A percentile compares a stretch with the other conserved stretches of the same genome.
phyloP scores from a whole-genome alignment of 2,888 invertebrate species.

The Cecidostiba fungosa region DNA sequence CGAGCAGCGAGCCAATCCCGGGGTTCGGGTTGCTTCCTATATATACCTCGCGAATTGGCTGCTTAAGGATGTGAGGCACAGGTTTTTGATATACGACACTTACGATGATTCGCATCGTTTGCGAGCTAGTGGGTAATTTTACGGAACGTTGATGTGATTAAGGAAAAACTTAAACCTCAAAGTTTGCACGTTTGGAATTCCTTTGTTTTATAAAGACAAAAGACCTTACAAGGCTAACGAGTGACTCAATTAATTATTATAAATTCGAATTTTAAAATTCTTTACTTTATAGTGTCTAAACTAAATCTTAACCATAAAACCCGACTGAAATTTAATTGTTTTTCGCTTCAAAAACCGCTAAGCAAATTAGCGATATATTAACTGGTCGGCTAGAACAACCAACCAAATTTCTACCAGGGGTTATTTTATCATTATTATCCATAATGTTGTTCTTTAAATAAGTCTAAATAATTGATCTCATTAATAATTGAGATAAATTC shows the following conservation, averaged over 20 bases:
- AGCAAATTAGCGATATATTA: too few relatives aligned
- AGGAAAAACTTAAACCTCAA: not conserved
- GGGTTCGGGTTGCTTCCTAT: not conserved
- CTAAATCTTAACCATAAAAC: too few relatives aligned
- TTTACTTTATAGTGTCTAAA: too few relatives aligned
- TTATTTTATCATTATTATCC: not conserved
- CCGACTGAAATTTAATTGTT: too few relatives aligned
- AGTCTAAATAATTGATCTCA: not conserved
- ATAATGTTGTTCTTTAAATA: not conserved
- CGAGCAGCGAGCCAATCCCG: slow-evolving; percentile 19
- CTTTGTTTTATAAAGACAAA: not conserved
- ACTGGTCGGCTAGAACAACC: too few relatives aligned
- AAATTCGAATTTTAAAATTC: too few relatives aligned
- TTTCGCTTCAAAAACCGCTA: too few relatives aligned
- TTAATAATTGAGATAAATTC: not conserved
- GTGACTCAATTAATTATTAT: too few relatives aligned
- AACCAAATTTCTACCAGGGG: not conserved
- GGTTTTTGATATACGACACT: not conserved
- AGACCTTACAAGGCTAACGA: not conserved
- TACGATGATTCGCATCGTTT: not conserved
- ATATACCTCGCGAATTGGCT: slow-evolving; percentile 20
- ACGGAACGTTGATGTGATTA: not conserved
- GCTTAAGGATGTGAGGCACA: not conserved
- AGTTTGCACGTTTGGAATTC: not conserved
- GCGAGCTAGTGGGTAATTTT: not conserved